Evolutionary conservation across 1,140 invertebrate genomes (phyloP).

Genomic region (Eumeta japonica): DNA sequence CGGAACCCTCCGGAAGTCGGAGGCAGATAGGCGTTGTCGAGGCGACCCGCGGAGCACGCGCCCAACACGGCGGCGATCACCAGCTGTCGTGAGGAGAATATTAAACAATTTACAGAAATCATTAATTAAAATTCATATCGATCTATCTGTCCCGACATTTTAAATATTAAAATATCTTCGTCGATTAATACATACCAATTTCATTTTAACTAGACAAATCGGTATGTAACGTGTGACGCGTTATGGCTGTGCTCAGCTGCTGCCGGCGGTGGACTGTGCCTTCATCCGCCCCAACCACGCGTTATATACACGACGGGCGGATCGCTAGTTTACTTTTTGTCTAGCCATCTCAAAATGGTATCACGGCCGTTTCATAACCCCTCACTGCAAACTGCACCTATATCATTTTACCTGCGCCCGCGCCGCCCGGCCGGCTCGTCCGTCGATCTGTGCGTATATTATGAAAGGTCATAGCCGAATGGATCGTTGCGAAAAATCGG

Average conservation of each 20-base stretch:
- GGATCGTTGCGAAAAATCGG: too few relatives aligned
- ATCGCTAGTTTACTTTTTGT: neutral
- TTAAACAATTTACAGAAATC: too few relatives aligned
- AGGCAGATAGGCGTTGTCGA: conserved; percentile 66
- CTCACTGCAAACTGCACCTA: too few relatives aligned
- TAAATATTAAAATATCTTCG: neutral
- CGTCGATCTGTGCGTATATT: too few relatives aligned
- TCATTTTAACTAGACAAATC: too few relatives aligned
- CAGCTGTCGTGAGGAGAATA: too few relatives aligned
- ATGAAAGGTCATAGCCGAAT: too few relatives aligned
- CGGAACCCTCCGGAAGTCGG: conserved; percentile 50
- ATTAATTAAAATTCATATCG: neutral
- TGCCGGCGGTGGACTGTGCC: neutral
- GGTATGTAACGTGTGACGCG: neutral
- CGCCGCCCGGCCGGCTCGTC: too few relatives aligned
- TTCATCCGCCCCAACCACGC: neutral
- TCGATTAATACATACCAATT: neutral
- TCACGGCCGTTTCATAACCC: conserved; percentile 1
- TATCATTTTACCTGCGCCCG: too few relatives aligned
- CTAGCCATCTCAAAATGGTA: neutral
- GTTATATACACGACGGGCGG: neutral
- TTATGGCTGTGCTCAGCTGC: neutral
- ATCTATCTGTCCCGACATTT: neutral
- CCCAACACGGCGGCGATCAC: conserved; percentile 40
- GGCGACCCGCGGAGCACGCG: conserved; percentile 49